Evolutionary conservation across 2,113 vertebrate species (phyloP).

Genomic region (Hypomesus transpacificus): DNA sequence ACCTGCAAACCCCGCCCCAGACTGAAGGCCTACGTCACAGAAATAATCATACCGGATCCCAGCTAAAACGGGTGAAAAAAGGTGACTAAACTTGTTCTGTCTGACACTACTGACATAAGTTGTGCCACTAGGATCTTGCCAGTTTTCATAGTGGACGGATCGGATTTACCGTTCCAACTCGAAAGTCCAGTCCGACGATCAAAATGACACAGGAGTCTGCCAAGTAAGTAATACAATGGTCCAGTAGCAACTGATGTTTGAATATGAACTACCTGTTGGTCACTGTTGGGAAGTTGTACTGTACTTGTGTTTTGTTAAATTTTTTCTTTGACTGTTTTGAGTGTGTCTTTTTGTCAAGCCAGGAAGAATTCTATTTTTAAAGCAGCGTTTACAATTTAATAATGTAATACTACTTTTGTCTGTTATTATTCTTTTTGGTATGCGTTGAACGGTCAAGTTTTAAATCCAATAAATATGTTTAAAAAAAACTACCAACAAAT

Average conservation of each 20-base stretch:
- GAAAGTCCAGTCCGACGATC: slow-evolving; percentile 77
- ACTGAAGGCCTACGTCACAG: background rate
- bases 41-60: background rate
- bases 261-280: slow-evolving; percentile 58
- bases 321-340: background rate
- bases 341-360: too few relatives aligned
- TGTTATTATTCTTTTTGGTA: too few relatives aligned
- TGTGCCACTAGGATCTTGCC: slow-evolving; percentile 25
- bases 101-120: slow-evolving; percentile 39
- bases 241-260: background rate
- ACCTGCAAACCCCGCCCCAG: slow-evolving; percentile 58
- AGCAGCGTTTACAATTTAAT: too few relatives aligned
- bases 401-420: too few relatives aligned
- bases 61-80: slow-evolving; percentile 63
- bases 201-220: slow-evolving; percentile 80
- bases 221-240: slow-evolving; percentile 67
- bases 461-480: too few relatives aligned
- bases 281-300: background rate
- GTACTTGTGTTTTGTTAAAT: background rate
- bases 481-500: too few relatives aligned
- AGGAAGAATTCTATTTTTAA: too few relatives aligned
- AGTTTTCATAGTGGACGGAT: slow-evolving; percentile 41
- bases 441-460: too few relatives aligned
- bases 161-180: slow-evolving; percentile 67
- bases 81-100: slow-evolving; percentile 72